These are phyloP conservation scores for Lipophrys pholis DNA, from an alignment of 2,113 vertebrate species.

Conservation along the genomic window DNA sequence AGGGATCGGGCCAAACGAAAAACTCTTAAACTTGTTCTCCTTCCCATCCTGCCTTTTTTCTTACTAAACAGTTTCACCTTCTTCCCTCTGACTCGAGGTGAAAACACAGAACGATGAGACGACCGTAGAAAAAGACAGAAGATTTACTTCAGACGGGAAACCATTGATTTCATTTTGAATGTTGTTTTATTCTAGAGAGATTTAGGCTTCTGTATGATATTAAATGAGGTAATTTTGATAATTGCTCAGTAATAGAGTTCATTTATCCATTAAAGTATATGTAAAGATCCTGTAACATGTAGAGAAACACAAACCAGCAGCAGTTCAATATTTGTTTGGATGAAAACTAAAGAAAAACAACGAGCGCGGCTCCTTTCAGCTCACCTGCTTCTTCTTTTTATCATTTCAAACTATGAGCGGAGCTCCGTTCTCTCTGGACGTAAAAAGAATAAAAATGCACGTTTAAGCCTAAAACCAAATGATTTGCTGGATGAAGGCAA, in stretches of 20 bases:
- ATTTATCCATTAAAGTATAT: constrained; percentile 32
- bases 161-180: constrained; percentile 52
- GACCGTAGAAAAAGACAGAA: not conserved
- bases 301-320: constrained; percentile 59
- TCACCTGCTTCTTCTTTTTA: constrained; percentile 52
- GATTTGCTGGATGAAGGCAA: constrained; percentile 69
- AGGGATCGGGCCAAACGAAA: constrained; percentile 58
- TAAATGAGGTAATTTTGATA: constrained; percentile 66
- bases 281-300: constrained; percentile 16
- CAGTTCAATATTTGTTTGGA: constrained; percentile 62
- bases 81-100: constrained; percentile 57
- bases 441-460: constrained; percentile 57
- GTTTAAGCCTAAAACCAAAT: constrained; percentile 79
- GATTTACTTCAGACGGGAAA: constrained; percentile 32
- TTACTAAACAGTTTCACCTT: not conserved
- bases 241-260: constrained; percentile 58
- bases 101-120: not conserved
- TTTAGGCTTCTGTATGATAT: constrained; percentile 54
- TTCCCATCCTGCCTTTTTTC: constrained; percentile 22
- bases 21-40: constrained; percentile 37
- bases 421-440: constrained; percentile 60
- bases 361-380: constrained; percentile 47
- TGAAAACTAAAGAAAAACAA: constrained; percentile 51
- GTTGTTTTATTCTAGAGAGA: constrained; percentile 60
- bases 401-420: constrained; percentile 41